A percentile compares a stretch with the other conserved stretches of the same genome.
Conservation (phyloP, 2,113 vertebrate species). For the Nycticorax nycticorax region DNA sequence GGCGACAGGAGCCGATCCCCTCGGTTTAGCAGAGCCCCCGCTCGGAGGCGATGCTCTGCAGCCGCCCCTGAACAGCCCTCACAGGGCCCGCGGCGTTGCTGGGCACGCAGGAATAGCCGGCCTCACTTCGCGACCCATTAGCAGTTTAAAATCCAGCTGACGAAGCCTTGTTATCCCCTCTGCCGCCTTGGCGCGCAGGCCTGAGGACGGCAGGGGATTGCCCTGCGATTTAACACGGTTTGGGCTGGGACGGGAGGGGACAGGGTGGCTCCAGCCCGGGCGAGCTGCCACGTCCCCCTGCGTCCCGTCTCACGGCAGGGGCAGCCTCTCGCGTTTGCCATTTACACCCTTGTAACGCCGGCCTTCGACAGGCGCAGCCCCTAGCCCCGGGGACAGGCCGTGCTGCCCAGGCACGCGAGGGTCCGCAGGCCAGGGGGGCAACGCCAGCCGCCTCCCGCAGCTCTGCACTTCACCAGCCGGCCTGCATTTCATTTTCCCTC, state of each 20-base stretch:
- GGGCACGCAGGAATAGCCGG: background rate
- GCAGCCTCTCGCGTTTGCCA: background rate
- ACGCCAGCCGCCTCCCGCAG: background rate
- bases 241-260: background rate
- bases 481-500: background rate
- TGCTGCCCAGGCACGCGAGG: background rate
- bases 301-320: background rate
- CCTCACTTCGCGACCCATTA: background rate
- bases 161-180: background rate
- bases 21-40: background rate
- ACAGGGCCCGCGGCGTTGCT: background rate
- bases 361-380: background rate
- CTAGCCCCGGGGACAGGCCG: background rate
- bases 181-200: background rate
- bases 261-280: background rate
- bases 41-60: accelerated
- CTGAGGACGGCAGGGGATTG: background rate
- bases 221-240: accelerated
- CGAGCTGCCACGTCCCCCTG: accelerated
- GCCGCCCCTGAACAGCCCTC: background rate
- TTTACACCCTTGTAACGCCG: accelerated
- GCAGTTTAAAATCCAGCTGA: background rate
- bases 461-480: background rate
- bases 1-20: accelerated
- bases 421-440: accelerated